Conservation (phyloP, 2,797 vertebrate species). For the Coregonus suidteri region DNA sequence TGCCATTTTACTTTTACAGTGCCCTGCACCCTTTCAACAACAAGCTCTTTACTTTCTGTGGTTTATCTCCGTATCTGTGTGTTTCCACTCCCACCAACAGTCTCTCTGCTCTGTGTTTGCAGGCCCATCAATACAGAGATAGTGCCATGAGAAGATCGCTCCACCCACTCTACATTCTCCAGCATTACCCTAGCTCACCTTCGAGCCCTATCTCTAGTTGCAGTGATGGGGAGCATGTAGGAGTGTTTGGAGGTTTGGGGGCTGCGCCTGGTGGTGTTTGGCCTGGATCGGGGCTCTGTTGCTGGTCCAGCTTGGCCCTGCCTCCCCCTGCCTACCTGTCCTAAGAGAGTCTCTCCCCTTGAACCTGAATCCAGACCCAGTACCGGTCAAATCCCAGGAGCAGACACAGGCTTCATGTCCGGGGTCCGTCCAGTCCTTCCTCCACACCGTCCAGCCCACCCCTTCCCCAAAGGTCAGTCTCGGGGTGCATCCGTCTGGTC, state of each 20-base stretch:
- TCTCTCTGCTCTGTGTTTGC: background rate
- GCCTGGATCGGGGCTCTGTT: conserved; percentile 39
- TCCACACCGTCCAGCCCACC: conserved; percentile 79
- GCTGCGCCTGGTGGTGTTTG: conserved; percentile 9
- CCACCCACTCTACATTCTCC: conserved; percentile 2
- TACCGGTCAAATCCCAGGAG: conserved; percentile 40
- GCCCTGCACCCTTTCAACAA: background rate
- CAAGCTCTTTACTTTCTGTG: background rate
- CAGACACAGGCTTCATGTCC: conserved; percentile 58
- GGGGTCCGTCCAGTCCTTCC: conserved; percentile 77
- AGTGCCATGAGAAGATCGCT: conserved; percentile 46
- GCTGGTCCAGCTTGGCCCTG: conserved; percentile 49
- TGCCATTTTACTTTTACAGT: background rate
- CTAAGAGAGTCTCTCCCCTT: conserved; percentile 20
- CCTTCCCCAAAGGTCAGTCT: conserved; percentile 80
- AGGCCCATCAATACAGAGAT: conserved; percentile 16
- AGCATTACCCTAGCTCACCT: conserved; percentile 15
- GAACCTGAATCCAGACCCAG: conserved; percentile 51
- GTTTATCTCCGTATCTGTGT: background rate
- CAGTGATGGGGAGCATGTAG: conserved; percentile 33
- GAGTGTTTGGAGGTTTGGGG: conserved; percentile 12
- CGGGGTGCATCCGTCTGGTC: background rate
- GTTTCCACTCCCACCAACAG: background rate
- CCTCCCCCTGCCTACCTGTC: conserved; percentile 42
- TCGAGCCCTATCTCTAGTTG: conserved; percentile 6